Base-by-base conservation (phyloP, 1,140 invertebrate species). In the Dreissena rostriformis region DNA sequence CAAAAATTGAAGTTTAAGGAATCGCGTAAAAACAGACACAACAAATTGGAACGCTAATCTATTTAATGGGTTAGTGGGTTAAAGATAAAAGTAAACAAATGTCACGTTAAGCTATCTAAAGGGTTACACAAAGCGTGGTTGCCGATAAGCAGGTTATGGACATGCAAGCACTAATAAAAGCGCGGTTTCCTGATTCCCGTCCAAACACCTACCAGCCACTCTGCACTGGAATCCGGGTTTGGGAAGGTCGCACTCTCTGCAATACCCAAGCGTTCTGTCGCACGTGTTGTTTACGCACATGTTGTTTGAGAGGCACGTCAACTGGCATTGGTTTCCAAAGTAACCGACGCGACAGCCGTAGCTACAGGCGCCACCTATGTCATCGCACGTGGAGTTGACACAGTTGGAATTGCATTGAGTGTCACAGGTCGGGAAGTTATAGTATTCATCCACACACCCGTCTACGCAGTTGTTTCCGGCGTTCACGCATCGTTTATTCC, bases 401-500 rank as follows among this genome's bases (percentile, higher is more conserved):
- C 79, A 82, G 24, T 82, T 73, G 17, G 51, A 49, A n/a, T 73
- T 82, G 22, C 79, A 82, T 1, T 26, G 22, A 12, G 49, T 4
- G 22, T 82, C 49, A 71, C 79, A 82, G 14, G 29, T 15, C 49
- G 68, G 68, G 55, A 80, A 80, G n/a, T 57, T 68, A 28, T 73
- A 82, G 24, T 57, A 82, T 19, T 68, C 63, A 17, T 65, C 68
- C 26, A 82, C 52, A 52, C 79, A 82, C 10, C 68, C 68, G 26
- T 53, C 29, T 15, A 68, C 73, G 70, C 79, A 82, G 26, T 82
- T 82, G 52, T 82, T 63, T 22, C 24, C 39, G 22, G 29, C 22
- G 1, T 49, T 39, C 63, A 63, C 52, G 52, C 79, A 82, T 63
- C 57, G 22, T 19, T 15, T 72, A 24, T 55, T 73, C 0, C 12